Evolutionary conservation across 2,113 vertebrate species (phyloP), one percentile per base, ranked within the genome.

Genomic region (Paraplagusia blochii): DNA sequence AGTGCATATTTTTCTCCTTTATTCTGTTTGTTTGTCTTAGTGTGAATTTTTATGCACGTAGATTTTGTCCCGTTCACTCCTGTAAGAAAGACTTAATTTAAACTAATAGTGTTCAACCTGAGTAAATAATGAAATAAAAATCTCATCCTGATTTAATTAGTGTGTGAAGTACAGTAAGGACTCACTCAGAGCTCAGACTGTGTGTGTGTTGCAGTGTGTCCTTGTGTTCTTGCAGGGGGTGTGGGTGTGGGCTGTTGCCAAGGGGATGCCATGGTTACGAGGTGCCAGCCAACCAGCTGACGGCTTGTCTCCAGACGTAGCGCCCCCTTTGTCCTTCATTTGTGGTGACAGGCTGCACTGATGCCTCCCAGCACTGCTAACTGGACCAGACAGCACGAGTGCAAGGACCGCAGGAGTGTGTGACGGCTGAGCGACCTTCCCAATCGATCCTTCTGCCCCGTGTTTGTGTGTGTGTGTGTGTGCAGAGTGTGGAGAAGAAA

Each of bases 261-360:
- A 81, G 87, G 79, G 79, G 79, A 84, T 77, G 83, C 87, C 83
- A 88, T 88, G 86, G 86, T 88, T 88, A 88, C 85, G 64, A 80
- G 85, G 85, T 84, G 81, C 83, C 85, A 83, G 85, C 83, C 87
- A 88, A 81, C 76, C 81, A 79, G 81, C 77, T 77, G 74, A 84
- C 74, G 44, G 74, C 58, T 66, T 60, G 73, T 79, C 71, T 84
- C 67, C 71, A 18, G 70, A 70, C 79, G 72, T 69, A 78, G 55
- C 74, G 63, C 76, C 36, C 75, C 65, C 82, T 82, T 77, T 83
- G 78, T 88, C 82, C 79, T 84, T 85, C 82, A 84, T 85, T 72
- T 61, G 66, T 39, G 72, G 76, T 67, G 82, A 85, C 81, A 84
- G 80, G 81, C 77, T 15, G 9, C 9, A 47, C 60, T 9, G 70